Evolutionary conservation across 1,140 invertebrate species (phyloP).

Genomic region (Magallana gigas): DNA sequence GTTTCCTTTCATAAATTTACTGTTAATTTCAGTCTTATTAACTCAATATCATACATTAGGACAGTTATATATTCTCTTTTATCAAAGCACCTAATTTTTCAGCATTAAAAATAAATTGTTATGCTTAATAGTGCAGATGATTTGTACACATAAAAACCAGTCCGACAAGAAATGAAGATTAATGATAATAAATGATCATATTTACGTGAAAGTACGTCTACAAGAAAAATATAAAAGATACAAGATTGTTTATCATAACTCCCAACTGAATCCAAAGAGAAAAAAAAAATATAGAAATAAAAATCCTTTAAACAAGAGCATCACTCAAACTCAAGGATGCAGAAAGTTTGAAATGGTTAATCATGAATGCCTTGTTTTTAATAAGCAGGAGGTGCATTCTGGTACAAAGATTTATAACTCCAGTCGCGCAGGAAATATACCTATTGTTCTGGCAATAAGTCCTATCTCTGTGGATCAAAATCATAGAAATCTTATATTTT

Average conservation of each 20-base stretch:
- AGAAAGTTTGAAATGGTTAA: conserved; percentile 38
- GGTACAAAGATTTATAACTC: conserved; percentile 38
- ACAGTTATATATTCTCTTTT: not conserved
- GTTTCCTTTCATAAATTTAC: too few relatives aligned
- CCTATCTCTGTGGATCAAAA: conserved; percentile 14
- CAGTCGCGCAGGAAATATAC: conserved; percentile 20
- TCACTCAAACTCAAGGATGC: conserved; percentile 32
- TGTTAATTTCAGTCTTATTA: too few relatives aligned
- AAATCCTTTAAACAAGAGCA: conserved; percentile 16
- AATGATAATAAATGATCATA: conserved; percentile 39
- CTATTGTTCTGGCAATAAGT: conserved; percentile 17
- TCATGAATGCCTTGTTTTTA: not conserved
- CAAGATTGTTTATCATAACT: conserved; percentile 24
- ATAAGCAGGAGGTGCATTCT: conserved; percentile 23
- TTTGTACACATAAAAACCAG: conserved; percentile 28
- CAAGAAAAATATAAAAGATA: conserved; percentile 13
- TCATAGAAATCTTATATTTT: conserved; percentile 32
- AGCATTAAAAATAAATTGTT: not conserved
- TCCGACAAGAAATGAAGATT: conserved; percentile 11
- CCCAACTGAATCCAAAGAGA: not conserved
- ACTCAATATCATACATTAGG: not conserved
- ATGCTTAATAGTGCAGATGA: conserved; percentile 9
- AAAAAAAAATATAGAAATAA: not conserved
- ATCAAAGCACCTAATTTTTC: not conserved
- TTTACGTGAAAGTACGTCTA: not conserved